A percentile compares a stretch with the other conserved stretches of the same genome.
phyloP scores from a whole-genome alignment of 2,113 vertebrate species.

The Nothobranchius kuhntae region DNA sequence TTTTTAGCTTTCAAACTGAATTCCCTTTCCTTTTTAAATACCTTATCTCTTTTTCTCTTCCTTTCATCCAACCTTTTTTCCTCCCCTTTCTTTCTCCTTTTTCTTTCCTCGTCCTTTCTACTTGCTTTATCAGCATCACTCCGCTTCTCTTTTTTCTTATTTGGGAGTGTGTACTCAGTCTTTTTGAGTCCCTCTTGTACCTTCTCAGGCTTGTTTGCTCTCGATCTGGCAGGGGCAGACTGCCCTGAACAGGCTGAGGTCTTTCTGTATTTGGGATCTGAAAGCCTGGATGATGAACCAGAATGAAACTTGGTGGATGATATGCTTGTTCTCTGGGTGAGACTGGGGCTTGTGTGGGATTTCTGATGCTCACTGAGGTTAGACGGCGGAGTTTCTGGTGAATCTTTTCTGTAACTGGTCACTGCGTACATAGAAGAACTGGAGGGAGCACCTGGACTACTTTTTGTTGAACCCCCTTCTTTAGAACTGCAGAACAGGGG shows the following conservation, averaged over 20 bases:
- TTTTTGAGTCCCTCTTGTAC: constrained; percentile 50
- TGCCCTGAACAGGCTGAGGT: constrained; percentile 40
- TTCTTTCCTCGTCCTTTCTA: constrained; percentile 55
- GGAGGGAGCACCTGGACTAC: constrained; percentile 40
- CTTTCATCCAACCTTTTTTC: constrained; percentile 48
- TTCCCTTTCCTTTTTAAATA: constrained; percentile 47
- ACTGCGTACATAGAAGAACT: constrained; percentile 31
- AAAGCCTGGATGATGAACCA: constrained; percentile 47
- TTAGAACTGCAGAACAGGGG: constrained; percentile 42
- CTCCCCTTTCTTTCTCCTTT: constrained; percentile 67
- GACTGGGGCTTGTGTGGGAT: constrained; percentile 46
- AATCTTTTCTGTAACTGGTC: constrained; percentile 44
- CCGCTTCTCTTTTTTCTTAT: constrained; percentile 62
- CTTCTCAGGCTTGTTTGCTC: constrained; percentile 39
- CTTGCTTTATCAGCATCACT: constrained; percentile 33
- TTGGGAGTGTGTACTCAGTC: constrained; percentile 49
- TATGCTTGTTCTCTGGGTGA: constrained; percentile 17
- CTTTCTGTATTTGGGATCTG: constrained; percentile 68
- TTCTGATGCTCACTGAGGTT: constrained; percentile 47
- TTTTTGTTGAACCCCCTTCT: constrained; percentile 45
- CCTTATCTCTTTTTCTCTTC: constrained; percentile 65
- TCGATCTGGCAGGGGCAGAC: constrained; percentile 52
- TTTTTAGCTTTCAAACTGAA: constrained; percentile 27
- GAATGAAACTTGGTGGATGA: constrained; percentile 29
- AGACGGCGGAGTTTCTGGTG: constrained; percentile 21